These are phyloP conservation scores for Gallinago paraguaiae DNA, from an alignment of 2,113 vertebrate species.

Conservation along the genomic window DNA sequence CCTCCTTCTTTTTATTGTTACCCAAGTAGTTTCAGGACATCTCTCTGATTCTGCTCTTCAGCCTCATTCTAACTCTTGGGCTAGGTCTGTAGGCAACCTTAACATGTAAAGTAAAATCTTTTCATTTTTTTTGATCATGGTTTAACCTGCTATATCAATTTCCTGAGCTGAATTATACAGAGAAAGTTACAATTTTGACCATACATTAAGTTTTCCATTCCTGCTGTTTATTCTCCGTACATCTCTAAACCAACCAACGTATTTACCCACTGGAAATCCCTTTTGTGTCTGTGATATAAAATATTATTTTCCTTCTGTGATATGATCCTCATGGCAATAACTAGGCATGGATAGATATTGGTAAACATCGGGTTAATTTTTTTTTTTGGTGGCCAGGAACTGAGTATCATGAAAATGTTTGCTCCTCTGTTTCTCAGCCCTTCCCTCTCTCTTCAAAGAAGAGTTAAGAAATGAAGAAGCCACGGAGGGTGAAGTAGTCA, in stretches of 20 bases:
- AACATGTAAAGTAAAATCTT: fast-evolving
- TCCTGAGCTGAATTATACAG: not conserved
- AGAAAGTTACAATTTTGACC: not conserved
- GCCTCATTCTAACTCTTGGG: not conserved
- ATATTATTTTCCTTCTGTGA: not conserved
- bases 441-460: slow-evolving; percentile 76
- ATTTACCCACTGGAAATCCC: not conserved
- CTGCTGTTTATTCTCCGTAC: not conserved
- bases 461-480: slow-evolving; percentile 73
- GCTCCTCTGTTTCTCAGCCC: slow-evolving; percentile 49
- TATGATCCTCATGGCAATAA: not conserved
- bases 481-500: slow-evolving; percentile 34
- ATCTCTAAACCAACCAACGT: not conserved
- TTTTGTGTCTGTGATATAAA: not conserved
- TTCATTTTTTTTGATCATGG: not conserved
- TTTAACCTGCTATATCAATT: not conserved
- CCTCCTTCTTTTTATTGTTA: not conserved
- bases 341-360: not conserved
- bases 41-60: not conserved
- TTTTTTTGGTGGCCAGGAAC: not conserved
- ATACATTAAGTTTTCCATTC: not conserved
- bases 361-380: not conserved
- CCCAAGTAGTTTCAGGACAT: not conserved
- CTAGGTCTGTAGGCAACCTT: not conserved
- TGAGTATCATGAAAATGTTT: not conserved